Conservation (phyloP, 2,888 invertebrate genomes). For the Pseudococcus jackbeardsleyi region DNA sequence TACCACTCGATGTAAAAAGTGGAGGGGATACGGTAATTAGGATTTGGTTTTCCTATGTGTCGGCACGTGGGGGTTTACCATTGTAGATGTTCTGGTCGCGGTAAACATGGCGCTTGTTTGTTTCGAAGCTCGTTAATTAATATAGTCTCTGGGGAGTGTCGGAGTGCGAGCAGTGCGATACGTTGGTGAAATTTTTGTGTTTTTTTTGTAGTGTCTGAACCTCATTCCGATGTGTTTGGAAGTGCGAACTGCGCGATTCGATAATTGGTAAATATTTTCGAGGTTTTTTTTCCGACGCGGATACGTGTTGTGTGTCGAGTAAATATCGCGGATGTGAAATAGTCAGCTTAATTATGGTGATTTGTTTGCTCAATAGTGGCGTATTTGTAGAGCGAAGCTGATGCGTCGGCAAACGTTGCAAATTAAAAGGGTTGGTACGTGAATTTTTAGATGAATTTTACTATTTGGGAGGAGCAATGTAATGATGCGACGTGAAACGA, state of each 20-base stretch:
- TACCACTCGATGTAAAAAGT: not conserved
- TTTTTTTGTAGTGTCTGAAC: not conserved
- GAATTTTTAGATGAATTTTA: not conserved
- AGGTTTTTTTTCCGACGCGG: not conserved
- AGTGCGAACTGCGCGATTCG: not conserved
- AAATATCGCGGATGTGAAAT: not conserved
- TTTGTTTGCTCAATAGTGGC: not conserved
- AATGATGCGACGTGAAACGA: not conserved
- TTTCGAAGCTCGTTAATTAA: constrained; percentile 37
- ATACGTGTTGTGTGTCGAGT: not conserved
- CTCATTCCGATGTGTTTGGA: not conserved
- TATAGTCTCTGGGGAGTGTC: not conserved
- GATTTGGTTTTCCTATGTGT: constrained; percentile 33
- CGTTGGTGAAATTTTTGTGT: not conserved
- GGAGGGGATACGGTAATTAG: constrained; percentile 32
- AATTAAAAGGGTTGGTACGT: not conserved
- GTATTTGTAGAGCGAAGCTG: not conserved
- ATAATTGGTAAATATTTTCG: not conserved
- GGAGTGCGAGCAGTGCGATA: not conserved
- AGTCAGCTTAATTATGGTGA: constrained; percentile 4
- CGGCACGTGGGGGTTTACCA: constrained; percentile 33
- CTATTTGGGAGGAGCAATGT: not conserved
- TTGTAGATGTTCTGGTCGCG: constrained; percentile 31
- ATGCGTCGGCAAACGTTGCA: not conserved
- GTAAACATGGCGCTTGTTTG: constrained; percentile 33